These are phyloP conservation scores for Diorhabda elongata DNA, from an alignment of 1,140 invertebrate genomes.

Conservation along the genomic window DNA sequence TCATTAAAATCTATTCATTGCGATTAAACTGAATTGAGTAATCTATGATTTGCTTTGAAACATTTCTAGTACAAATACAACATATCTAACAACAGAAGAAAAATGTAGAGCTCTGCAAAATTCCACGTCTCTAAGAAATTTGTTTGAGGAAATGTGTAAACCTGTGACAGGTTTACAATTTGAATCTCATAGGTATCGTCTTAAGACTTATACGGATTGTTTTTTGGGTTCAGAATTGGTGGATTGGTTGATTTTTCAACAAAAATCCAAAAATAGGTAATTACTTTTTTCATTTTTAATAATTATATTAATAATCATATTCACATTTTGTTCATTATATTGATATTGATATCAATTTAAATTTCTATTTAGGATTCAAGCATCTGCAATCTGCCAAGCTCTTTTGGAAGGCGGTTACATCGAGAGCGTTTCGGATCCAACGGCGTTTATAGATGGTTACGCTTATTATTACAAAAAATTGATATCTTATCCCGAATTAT, in stretches of 20 bases:
- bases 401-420: conserved; percentile 74
- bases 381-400: conserved; percentile 74
- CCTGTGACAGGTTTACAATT: conserved; percentile 54
- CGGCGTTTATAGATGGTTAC: conserved; percentile 54
- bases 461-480: conserved; percentile 54
- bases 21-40: too few relatives aligned
- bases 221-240: conserved; percentile 70
- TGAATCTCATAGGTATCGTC: conserved; percentile 60
- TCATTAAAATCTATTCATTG: too few relatives aligned
- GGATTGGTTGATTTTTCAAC: conserved; percentile 70
- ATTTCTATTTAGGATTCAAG: conserved; percentile 62
- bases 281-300: conserved; percentile 5
- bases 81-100: conserved; percentile 58
- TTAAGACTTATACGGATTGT: conserved; percentile 64
- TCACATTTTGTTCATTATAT: conserved; percentile 25
- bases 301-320: conserved; percentile 26
- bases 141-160: conserved; percentile 69
- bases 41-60: too few relatives aligned
- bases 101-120: conserved; percentile 65
- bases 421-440: conserved; percentile 56
- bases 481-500: conserved; percentile 32
- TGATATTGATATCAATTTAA: conserved; percentile 14
- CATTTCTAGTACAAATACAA: conserved; percentile 30
- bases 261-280: conserved; percentile 58
- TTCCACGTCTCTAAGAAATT: conserved; percentile 64